Percentiles rank a stretch among this genome's conserved stretches.
Evolutionary conservation across 2,797 vertebrate species (phyloP).

Genomic region (Cuculus canorus): DNA sequence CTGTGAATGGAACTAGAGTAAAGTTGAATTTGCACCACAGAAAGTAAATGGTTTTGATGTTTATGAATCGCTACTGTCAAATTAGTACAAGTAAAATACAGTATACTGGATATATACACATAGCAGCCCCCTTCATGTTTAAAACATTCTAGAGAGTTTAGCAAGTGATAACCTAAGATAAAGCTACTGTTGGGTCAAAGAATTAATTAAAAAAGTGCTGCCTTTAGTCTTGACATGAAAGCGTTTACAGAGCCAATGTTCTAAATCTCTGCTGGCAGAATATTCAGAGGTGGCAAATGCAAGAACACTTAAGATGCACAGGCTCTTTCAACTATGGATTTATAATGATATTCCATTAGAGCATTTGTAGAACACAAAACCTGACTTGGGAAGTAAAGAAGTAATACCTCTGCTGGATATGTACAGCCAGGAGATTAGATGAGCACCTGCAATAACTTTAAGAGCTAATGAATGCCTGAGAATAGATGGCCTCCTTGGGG

Average conservation of each 20-base stretch:
- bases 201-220: conserved; percentile 73
- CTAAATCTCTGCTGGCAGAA: conserved; percentile 71
- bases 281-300: conserved; percentile 60
- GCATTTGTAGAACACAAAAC: conserved; percentile 60
- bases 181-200: conserved; percentile 70
- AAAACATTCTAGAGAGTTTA: conserved; percentile 68
- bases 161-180: conserved; percentile 75
- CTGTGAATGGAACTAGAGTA: background rate
- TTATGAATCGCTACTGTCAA: conserved; percentile 69
- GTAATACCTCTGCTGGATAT: conserved; percentile 34
- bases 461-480: background rate
- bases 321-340: conserved; percentile 59
- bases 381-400: conserved; percentile 54
- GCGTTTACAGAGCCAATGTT: conserved; percentile 64
- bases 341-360: conserved; percentile 64
- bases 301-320: conserved; percentile 65
- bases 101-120: conserved; percentile 44
- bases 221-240: conserved; percentile 75
- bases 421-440: background rate
- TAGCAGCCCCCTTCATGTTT: conserved; percentile 64
- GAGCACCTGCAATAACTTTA: conserved; percentile 14
- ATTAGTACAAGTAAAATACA: conserved; percentile 55
- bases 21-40: conserved; percentile 41
- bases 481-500: background rate
- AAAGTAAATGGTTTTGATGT: conserved; percentile 57